Percentiles rank a stretch among this genome's conserved stretches.
phyloP scores from a whole-genome alignment of 2,797 vertebrate genomes.

The Cephalopachus bancanus region DNA sequence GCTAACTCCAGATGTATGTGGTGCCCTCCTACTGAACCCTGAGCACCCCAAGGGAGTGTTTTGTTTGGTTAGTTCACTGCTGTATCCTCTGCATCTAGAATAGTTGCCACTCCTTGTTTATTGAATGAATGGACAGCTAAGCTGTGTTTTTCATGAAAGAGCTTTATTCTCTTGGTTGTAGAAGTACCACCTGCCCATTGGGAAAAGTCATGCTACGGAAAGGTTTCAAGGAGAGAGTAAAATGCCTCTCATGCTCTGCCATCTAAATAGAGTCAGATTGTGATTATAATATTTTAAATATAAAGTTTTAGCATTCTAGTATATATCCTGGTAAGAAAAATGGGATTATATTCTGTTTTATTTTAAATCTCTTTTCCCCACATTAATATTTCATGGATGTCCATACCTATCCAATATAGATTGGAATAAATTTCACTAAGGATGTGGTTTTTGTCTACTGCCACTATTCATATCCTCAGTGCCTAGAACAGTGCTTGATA shows the following conservation, averaged over 20 bases:
- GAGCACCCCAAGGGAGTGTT: not conserved
- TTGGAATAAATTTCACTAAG: not conserved
- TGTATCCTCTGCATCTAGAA: not conserved
- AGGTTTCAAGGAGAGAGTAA: slow-evolving; percentile 4
- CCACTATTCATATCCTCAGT: not conserved
- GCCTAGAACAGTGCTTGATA: not conserved
- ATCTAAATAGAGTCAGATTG: not conserved
- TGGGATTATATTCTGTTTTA: not conserved
- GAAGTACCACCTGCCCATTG: not conserved
- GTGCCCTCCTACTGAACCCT: not conserved
- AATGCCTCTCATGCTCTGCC: not conserved
- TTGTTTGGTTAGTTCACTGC: not conserved
- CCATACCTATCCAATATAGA: not conserved
- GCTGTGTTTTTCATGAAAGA: not conserved
- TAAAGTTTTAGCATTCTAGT: slow-evolving; percentile 15
- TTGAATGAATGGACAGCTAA: not conserved
- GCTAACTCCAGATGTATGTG: not conserved
- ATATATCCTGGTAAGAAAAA: not conserved
- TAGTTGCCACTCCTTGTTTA: not conserved
- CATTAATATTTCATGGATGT: not conserved
- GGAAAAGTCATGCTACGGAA: not conserved
- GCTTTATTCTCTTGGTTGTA: not conserved
- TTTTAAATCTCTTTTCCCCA: too few relatives aligned
- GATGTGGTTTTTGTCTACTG: not conserved
- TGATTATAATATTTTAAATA: not conserved